Evolutionary conservation across 2,888 invertebrate species (phyloP), one percentile per base, ranked within the genome.

Genomic region (Nipponacmea schrenckii): DNA sequence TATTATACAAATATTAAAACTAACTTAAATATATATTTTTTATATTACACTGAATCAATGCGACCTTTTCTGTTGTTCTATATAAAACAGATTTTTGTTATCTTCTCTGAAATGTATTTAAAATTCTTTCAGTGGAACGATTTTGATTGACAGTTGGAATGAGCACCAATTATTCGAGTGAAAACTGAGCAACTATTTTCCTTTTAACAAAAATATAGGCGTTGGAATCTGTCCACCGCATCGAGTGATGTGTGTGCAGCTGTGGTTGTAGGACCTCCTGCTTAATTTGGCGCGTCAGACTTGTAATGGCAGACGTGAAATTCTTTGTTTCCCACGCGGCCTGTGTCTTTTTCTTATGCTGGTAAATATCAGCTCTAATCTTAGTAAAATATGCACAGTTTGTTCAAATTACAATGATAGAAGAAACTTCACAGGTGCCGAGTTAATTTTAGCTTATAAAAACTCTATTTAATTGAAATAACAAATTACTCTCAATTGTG

Each of bases 251-350:
- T 56, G 24, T 56, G 20, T 56, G 56, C 56, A 56, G 56, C 56
- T 56, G 56, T 24, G 56, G 12, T 56, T 24, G 20, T 10, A 56
- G 14, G 56, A 56, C 56, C 56, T 56, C 56, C 56, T 56, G 56
- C 56, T 56, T 24, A 12, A 56, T 39, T 24, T 56, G 56, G 56
- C 56, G 56, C 56, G 56, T 56, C 24, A 56, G 24, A 20, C 56
- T 20, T 56, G 56, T 24, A 24, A 56, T 24, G 56, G 20, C 24
- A 56, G 56, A 56, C 56, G 56, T 56, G 24, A 24, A 50, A 56
- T 56, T 56, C 56, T 56, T 56, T 56, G 56, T 56, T 56, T 56
- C 56, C 20, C 56, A 56, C 56, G 56, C 20, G 56, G 56, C 56
- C 56, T 24, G 56, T 56, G 56, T 56, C 56, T 20, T 56, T 56